These are phyloP conservation scores for Drosophila pallidifrons DNA, from an alignment of 1,140 invertebrate species.

Conservation along the genomic window DNA sequence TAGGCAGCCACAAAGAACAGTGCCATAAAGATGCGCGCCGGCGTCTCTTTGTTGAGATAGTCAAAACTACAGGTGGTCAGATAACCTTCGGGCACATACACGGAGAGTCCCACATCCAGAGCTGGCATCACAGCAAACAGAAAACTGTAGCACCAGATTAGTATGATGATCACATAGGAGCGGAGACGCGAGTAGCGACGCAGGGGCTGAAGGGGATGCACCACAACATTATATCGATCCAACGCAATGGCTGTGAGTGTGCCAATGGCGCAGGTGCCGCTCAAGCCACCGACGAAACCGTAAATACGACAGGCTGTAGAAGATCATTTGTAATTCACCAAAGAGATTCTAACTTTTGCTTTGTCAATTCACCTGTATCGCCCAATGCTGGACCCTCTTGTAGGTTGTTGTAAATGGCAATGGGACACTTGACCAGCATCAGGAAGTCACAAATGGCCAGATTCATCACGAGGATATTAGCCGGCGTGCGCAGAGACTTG, in stretches of 20 bases:
- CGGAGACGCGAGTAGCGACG: constrained; percentile 87
- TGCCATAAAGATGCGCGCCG: constrained; percentile 88
- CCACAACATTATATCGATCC: constrained; percentile 90
- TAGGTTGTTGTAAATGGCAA: constrained; percentile 90
- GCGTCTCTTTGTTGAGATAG: constrained; percentile 88
- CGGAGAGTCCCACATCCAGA: constrained; percentile 88
- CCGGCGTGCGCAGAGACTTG: constrained; percentile 89
- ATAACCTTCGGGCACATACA: constrained; percentile 92
- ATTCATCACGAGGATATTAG: constrained; percentile 91
- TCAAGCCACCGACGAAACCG: constrained; percentile 90
- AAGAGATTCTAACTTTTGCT: too few relatives aligned
- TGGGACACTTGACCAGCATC: constrained; percentile 89
- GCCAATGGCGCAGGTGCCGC: constrained; percentile 90
- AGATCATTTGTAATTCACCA: constrained; percentile 32
- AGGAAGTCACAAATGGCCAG: constrained; percentile 91
- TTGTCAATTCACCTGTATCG: constrained; percentile 86
- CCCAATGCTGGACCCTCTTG: constrained; percentile 89
- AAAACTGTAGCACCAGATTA: constrained; percentile 90
- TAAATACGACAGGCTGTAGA: constrained; percentile 89
- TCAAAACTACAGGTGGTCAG: constrained; percentile 93
- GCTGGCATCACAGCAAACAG: constrained; percentile 89
- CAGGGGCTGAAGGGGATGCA: constrained; percentile 88
- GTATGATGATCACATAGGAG: constrained; percentile 87
- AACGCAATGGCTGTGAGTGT: constrained; percentile 89
- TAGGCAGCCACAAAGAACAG: constrained; percentile 89